Conservation (phyloP, 23 tunicate species). For the Halocynthia aurantium region DNA sequence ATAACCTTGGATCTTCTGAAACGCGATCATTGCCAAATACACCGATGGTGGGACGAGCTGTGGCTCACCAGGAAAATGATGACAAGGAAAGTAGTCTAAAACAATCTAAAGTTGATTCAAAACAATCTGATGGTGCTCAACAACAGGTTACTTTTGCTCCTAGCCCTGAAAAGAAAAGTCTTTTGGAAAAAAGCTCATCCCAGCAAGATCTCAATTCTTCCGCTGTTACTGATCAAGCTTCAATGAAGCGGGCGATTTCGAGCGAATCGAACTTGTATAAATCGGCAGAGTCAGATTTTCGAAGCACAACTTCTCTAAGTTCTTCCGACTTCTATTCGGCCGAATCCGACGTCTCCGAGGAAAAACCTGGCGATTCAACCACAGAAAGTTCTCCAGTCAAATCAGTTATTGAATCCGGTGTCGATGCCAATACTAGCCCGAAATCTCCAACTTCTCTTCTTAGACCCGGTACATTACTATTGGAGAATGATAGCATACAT, state of each 20-base stretch:
- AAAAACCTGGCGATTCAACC: background rate
- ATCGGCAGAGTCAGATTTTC: conserved; percentile 62
- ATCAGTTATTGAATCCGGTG: background rate
- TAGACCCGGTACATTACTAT: conserved; percentile 3
- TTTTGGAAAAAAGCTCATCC: conserved; percentile 14
- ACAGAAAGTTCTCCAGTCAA: background rate
- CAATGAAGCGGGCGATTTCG: conserved; percentile 26
- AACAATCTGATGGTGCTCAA: background rate
- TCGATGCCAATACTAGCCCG: background rate
- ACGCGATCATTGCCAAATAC: background rate
- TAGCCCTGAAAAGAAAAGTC: conserved; percentile 13
- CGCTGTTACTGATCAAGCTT: background rate
- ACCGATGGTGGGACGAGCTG: too few species aligned
- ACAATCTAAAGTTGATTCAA: background rate
- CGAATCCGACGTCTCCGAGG: conserved; percentile 69
- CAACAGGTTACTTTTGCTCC: conserved; percentile 26
- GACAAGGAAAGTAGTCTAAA: conserved; percentile 1
- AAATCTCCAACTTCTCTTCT: conserved; percentile 1
- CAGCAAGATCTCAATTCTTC: background rate
- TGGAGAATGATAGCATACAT: background rate
- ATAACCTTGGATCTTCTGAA: background rate
- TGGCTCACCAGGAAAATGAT: too few species aligned
- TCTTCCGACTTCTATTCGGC: conserved; percentile 69
- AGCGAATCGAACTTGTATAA: conserved; percentile 51
- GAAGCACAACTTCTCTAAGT: conserved; percentile 43